Evolutionary conservation across 2,797 vertebrate species (phyloP), one percentile per base, ranked within the genome.

Genomic region (Pogonophryne albipinna): DNA sequence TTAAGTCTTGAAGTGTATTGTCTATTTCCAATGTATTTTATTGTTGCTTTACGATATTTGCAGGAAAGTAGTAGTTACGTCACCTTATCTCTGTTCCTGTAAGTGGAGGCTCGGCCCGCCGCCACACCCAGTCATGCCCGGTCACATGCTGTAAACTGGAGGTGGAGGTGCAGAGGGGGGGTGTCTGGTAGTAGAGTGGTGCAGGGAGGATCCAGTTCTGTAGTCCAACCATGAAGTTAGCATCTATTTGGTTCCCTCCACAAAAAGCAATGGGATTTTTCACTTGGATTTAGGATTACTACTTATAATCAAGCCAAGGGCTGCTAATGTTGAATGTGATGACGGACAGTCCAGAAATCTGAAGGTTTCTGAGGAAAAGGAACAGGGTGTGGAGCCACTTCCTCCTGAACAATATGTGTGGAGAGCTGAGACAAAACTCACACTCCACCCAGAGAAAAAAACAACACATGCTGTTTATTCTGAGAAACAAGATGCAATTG

Each of bases 331-430:
- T 52, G 52, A 15, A 4, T 52, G 69, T 12, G 75, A 27, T 2
- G 51, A 71, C 5, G 10, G 47, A 60, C 53, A 11, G 78, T 74
- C 51, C 49, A 45, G 47, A 61, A n/a, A 14, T 34, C 83, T 79
- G 67, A 82, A 84, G 76, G 78, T 68, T 70, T 50, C 46, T 15
- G 71, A 84, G 82, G 83, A 87, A 85, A 75, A 49, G 83, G 68
- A 72, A 82, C 10, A 45, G 78, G 89, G 87, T 49, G 90, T 85
- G 86, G 85, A 64, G 78, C 89, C 80, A 82, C 82, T 61, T 87
- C 81, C 77, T 60, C 17, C 42, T 3, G 83, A 89, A 88, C 91
- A 89, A 79, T 79, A 15, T 52, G 60, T 23, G 8, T 31, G 71
- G 34, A 68, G 66, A 19, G 58, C 51, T 41, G 23, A 58, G 34